Evolutionary conservation across 2,888 invertebrate genomes (phyloP).

Genomic region (Asteroscopus sphinx): DNA sequence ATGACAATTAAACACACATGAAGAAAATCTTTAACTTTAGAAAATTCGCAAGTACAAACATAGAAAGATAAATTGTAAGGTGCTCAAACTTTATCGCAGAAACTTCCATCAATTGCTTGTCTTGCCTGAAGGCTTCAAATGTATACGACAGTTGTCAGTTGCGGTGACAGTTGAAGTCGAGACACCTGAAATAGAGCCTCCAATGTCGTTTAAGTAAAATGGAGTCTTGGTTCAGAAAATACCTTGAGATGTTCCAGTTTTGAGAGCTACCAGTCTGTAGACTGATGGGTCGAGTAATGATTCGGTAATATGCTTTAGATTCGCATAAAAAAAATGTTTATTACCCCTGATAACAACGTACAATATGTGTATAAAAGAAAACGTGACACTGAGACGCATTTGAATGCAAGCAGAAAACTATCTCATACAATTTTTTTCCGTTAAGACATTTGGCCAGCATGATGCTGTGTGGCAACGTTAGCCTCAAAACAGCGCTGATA

Average conservation of each 20-base stretch:
- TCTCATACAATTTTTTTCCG: no score
- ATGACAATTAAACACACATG: constrained; percentile 5
- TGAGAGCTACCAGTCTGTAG: neutral
- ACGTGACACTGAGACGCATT: no score
- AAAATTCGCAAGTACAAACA: constrained; percentile 2
- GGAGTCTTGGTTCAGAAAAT: neutral
- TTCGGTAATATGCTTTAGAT: neutral
- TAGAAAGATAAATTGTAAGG: constrained; percentile 1
- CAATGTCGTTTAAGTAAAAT: neutral
- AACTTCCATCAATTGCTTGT: constrained; percentile 21
- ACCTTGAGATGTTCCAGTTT: neutral
- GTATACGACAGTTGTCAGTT: constrained; percentile 16
- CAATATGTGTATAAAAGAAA: no score
- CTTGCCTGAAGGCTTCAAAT: constrained; percentile 7
- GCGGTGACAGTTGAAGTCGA: constrained; percentile 16
- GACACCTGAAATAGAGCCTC: neutral
- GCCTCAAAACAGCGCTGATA: no score
- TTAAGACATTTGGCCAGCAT: no score
- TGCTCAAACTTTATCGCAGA: constrained; percentile 3
- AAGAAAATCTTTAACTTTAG: constrained; percentile 1
- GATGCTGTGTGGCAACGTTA: no score
- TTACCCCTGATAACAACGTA: no score
- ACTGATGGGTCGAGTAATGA: neutral
- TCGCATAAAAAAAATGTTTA: no score
- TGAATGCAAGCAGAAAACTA: no score